Evolutionary conservation across 2,888 invertebrate genomes (phyloP).

Genomic region (Sinotaia quadrata): DNA sequence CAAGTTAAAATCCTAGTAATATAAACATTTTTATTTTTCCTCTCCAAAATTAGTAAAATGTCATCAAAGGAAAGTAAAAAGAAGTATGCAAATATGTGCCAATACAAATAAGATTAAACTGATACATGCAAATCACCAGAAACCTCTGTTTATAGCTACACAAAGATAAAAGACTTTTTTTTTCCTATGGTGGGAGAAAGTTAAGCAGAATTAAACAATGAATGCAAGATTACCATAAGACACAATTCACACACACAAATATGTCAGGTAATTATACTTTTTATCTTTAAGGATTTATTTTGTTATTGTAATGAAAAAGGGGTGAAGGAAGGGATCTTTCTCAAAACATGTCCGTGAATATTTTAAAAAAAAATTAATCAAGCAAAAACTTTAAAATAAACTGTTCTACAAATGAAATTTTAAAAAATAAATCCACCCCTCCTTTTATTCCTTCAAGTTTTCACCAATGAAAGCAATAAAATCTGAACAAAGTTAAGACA

Average conservation of each 20-base stretch:
- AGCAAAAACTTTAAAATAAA: too few species aligned
- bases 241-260: background rate
- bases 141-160: conserved; percentile 17
- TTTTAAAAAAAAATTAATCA: too few species aligned
- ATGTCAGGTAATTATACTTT: background rate
- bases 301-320: background rate
- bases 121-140: conserved; percentile 13
- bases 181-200: background rate
- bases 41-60: background rate
- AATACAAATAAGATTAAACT: conserved; percentile 1
- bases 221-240: background rate
- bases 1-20: too few species aligned
- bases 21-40: too few species aligned
- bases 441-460: too few species aligned
- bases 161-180: background rate
- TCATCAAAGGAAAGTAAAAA: background rate
- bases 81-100: background rate
- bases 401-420: too few species aligned
- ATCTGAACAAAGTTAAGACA: too few species aligned
- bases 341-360: too few species aligned
- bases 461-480: too few species aligned
- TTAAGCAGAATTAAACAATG: background rate
- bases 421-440: too few species aligned
- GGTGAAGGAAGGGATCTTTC: too few species aligned
- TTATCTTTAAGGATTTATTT: background rate